Evolutionary conservation across 1,140 invertebrate species (phyloP), one percentile per base, ranked within the genome.

Genomic region (Dendrolimus kikuchii): DNA sequence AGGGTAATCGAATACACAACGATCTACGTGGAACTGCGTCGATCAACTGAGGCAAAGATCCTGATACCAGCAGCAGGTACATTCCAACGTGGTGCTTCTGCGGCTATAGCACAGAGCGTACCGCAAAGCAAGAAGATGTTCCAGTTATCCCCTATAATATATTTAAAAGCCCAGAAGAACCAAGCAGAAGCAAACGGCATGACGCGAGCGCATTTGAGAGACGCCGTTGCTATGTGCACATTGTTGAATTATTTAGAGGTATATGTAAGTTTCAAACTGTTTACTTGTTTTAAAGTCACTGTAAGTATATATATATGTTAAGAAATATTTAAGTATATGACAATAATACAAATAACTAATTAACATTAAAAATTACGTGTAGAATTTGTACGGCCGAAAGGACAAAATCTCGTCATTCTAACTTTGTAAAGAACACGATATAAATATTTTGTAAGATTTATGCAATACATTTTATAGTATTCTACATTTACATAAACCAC

Each of bases 161-260:
- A 92, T 40, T 88, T 96, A 75, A 96, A 96, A 68, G 93, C 95
- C 0, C 90, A 94, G 46, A 98, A 99, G 80, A 98, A 97, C 79
- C 71, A 87, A 4, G 88, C 92, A 0, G 98, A 99, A 88, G 92
- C 93, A 43, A 87, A 91, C 43, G 96, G 96, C 52, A 99, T 99
- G 96, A 91, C 90, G 62, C 91, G 88, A 49, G 94, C 97, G 4
- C 95, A 98, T 81, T 77, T 96, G 6, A 84, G 91, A 51, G 95
- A 96, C 74, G 96, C 94, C 8, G 95, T 96, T 0, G 97, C 97
- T 1, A 91, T 99, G 78, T 97, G 96, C 74, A 94, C 98, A 70
- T 95, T 96, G 60, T 90, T 99, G 47, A 90, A 92, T 40, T 97
- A 96, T 88, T 86, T 99, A 55, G 95, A 99, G 81, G 62, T 71